Evolutionary conservation across 2,797 vertebrate genomes (phyloP), one percentile per base, ranked within the genome.

Genomic region (Megaceryle alcyon): DNA sequence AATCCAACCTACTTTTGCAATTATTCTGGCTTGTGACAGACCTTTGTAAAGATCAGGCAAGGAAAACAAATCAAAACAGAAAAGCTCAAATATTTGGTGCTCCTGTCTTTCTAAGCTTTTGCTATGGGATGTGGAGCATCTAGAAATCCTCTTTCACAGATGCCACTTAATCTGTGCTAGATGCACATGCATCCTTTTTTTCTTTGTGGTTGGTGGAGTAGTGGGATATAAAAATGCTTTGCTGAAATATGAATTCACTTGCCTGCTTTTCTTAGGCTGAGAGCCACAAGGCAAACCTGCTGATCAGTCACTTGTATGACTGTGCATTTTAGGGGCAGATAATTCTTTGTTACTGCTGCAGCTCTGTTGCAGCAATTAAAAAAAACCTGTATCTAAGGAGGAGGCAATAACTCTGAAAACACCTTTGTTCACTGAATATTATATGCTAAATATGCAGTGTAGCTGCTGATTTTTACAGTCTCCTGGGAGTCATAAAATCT

Each of bases 401-500:
- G 53, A 73, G 56, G 81, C 71, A 95, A 79, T 95, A 94, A 84
- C 48, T 94, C 80, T 82, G 65, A 39, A 76, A 92, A 44, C 0
- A 3, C 39, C 82, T 88, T 94, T 73, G 91, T 61, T 94, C 92
- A 94, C 88, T 96, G 84, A 92, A 94, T 65, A 70, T 76, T 84
- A 64, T 61, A 53, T 14, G 64, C 28, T 68, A 86, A 90, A 92
- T 90, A 90, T 35, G 51, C 80, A 86, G 78, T 29, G 51, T 86
- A 77, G 87, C 68, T 95, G 86, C 59, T 88, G 78, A 88, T 90
- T 92, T 88, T 92, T 60, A 31, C 43, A 71, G 60, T 80, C 94
- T 94, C 88, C 71, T 33, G 64, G 85, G 96, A 95, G 85, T 97
- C 94, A 92, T 94, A 86, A 95, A 91, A 82, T 66, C 61, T 57